phyloP scores from a whole-genome alignment of 2,797 vertebrate genomes.

The Ciconia nigra region DNA sequence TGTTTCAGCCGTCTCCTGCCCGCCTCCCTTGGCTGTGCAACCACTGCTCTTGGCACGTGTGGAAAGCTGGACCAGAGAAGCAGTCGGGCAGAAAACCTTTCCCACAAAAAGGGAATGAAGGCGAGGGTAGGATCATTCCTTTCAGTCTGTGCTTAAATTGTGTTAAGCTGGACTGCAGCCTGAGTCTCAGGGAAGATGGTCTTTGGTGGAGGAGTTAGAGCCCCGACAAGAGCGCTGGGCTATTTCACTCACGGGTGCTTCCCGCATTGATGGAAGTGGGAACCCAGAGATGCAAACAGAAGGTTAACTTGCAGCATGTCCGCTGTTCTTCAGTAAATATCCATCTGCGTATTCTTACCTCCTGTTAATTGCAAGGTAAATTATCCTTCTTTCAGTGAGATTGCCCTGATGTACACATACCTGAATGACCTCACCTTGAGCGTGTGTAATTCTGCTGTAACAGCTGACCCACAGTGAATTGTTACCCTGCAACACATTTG shows the following conservation, averaged over 20 bases:
- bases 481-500: background rate
- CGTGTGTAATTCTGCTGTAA: background rate
- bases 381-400: background rate
- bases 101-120: background rate
- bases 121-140: background rate
- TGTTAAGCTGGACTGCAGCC: background rate
- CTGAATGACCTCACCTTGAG: background rate
- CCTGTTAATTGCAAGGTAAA: background rate
- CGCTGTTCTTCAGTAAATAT: background rate
- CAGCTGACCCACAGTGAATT: fast-evolving
- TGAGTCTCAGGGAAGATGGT: fast-evolving
- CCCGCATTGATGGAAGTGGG: fast-evolving
- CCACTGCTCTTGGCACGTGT: background rate
- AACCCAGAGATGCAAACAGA: background rate
- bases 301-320: background rate
- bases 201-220: background rate
- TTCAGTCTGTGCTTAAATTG: background rate
- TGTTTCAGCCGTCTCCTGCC: background rate
- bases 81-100: background rate
- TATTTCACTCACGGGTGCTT: background rate
- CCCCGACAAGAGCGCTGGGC: fast-evolving
- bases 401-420: background rate
- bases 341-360: background rate
- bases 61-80: background rate
- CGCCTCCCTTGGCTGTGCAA: background rate